A percentile compares a stretch with the other conserved stretches of the same genome.
Evolutionary conservation across 2,888 invertebrate species (phyloP).

Genomic region (Callimorpha dominula): DNA sequence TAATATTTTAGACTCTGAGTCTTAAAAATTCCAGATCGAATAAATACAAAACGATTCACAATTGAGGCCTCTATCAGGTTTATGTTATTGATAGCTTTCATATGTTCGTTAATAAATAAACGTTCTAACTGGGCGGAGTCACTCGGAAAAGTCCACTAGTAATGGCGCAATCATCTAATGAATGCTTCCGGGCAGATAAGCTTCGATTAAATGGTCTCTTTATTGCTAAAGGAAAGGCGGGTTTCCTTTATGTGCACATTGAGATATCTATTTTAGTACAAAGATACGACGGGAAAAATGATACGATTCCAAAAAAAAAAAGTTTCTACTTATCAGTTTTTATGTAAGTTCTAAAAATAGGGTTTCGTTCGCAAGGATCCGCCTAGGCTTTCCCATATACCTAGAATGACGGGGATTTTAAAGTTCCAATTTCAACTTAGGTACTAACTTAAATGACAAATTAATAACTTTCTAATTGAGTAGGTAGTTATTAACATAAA

Average conservation of each 20-base stretch:
- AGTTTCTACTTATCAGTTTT: not conserved
- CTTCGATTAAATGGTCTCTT: conserved; percentile 86
- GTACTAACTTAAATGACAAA: no score
- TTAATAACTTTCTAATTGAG: no score
- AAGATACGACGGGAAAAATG: conserved; percentile 62
- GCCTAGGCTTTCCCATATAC: not conserved
- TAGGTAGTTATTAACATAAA: not conserved
- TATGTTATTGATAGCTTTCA: conserved; percentile 32
- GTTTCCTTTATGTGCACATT: conserved; percentile 82
- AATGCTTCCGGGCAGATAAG: conserved; percentile 86
- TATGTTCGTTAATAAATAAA: conserved; percentile 59
- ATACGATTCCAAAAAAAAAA: conserved; percentile 38
- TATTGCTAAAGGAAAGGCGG: conserved; percentile 84
- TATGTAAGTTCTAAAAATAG: conserved; percentile 10
- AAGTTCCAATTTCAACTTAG: not conserved
- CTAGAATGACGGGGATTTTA: not conserved
- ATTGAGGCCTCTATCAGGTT: not conserved
- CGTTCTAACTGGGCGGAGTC: conserved; percentile 63
- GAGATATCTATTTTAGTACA: conserved; percentile 76
- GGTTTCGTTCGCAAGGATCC: not conserved
- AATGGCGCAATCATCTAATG: conserved; percentile 87
- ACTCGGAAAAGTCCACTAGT: conserved; percentile 77
- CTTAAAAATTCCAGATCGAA: not conserved
- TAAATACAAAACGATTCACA: not conserved
- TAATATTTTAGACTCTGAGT: not conserved